Base-by-base conservation (phyloP, 2,888 invertebrate species). In the Carcina quercana region DNA sequence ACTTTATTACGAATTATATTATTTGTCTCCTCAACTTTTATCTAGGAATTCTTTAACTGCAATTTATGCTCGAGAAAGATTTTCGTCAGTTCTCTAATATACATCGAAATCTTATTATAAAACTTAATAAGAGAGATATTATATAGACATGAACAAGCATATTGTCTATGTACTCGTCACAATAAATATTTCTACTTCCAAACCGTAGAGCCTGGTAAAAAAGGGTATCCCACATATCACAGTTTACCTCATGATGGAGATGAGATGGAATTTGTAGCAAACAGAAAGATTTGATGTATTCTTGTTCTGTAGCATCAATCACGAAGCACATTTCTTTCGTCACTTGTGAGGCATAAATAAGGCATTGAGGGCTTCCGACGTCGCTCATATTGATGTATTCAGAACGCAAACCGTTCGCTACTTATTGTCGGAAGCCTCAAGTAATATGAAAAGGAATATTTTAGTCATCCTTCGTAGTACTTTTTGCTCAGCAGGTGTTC, bases 241-340 rank as follows among this genome's bases (percentile, higher is more conserved):
- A 19, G 22, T 43, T 47, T 48, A 40, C 37, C 40, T 46, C 34
- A 32, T 44, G 41, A 51, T 49, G 38, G 47, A 46, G 50, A 53
- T 33, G 30, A 43, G 50, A 49, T 34, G 36, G 44, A 52, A 59
- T 61, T 56, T 45, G 35, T 41, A 36, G 38, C 47, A 40, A 44
- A 67, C 58, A 66, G 67, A 69, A 65, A 60, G 53, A 63, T 68
- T 69, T 64, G 62, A 67, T 59, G 21, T 30, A 30, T 30, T 26
- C 34, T 20, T 66, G 61, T 68, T 66, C 54, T 58, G 53, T 57
- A 53, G 64, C 72, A 74, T 74, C 72, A 74, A 74, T 74, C 74
- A 74, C 61, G 53, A 45, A 47, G 51, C 53, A 59, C 57, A 62
- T 69, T 66, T 56, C 59, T 57, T 54, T 54, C 57, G 62, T 64